phyloP scores from a whole-genome alignment of 2,797 vertebrate species.

The Danio aesculapii region DNA sequence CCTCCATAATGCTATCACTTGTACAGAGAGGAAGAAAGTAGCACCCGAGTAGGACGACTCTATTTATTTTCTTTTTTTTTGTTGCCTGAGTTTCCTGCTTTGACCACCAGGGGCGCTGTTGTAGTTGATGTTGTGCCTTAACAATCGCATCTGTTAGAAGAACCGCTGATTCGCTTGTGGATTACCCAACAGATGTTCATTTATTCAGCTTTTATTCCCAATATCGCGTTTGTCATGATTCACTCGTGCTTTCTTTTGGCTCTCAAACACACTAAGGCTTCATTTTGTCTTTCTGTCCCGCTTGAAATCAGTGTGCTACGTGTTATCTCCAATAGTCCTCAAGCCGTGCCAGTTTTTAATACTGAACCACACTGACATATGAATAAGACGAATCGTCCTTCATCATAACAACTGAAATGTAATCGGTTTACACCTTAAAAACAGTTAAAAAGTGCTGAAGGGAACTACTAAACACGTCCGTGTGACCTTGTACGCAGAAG shows the following conservation, averaged over 20 bases:
- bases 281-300: background rate
- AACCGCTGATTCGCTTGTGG: background rate
- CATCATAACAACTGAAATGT: slow-evolving; percentile 25
- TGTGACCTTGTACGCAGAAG: slow-evolving; percentile 21
- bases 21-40: slow-evolving; percentile 38
- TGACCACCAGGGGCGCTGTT: background rate
- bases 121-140: background rate
- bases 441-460: slow-evolving; percentile 70
- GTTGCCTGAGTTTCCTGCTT: slow-evolving; percentile 30
- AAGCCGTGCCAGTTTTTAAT: slow-evolving; percentile 38
- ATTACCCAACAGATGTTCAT: slow-evolving; percentile 9
- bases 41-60: slow-evolving; percentile 43
- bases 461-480: slow-evolving; percentile 35
- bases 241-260: background rate
- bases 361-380: slow-evolving; percentile 27
- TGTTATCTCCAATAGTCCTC: background rate
- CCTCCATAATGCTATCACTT: slow-evolving; percentile 11
- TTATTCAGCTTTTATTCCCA: background rate
- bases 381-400: background rate
- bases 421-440: slow-evolving; percentile 45
- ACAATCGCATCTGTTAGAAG: background rate
- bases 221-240: background rate
- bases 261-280: slow-evolving; percentile 6
- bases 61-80: background rate
- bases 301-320: slow-evolving; percentile 34